Conservation (phyloP, 2,797 vertebrate species). For the Hypotaenidia okinawae region DNA sequence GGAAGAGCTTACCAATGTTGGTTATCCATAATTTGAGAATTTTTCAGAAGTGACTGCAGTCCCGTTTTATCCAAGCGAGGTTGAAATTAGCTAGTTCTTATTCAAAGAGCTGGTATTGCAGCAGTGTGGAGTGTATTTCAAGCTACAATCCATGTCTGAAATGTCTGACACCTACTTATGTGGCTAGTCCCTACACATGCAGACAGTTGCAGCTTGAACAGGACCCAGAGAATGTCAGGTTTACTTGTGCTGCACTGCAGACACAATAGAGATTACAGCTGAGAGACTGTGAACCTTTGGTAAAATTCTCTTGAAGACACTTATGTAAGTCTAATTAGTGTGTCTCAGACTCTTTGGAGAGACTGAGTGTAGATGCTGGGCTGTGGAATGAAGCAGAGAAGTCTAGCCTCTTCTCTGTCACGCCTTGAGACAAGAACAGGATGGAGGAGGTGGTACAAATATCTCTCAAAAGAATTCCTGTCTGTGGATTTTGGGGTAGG, state of each 20-base stretch:
- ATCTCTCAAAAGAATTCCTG: neutral
- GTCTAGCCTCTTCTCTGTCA: neutral
- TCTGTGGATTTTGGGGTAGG: slow-evolving; percentile 16
- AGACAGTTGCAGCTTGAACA: neutral
- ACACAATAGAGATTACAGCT: neutral
- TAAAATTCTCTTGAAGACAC: neutral
- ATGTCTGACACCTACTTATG: neutral
- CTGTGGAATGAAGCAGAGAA: neutral
- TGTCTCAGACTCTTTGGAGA: neutral
- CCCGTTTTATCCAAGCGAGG: neutral
- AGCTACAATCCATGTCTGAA: neutral
- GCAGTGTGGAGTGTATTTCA: neutral
- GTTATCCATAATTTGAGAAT: neutral
- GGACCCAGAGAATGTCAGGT: fast-evolving
- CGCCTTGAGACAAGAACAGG: neutral
- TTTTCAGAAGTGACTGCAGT: neutral
- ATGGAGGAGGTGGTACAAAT: slow-evolving; percentile 49
- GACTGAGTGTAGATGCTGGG: neutral
- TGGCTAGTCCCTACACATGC: neutral
- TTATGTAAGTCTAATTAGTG: slow-evolving; percentile 9
- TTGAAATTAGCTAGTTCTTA: neutral
- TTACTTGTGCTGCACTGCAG: neutral
- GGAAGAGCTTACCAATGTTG: neutral
- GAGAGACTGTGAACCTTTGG: neutral
- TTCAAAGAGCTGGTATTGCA: neutral